Percentiles rank a stretch among this genome's conserved stretches.
These are phyloP conservation scores for Anguilla obscura DNA, from an alignment of 2,797 vertebrate species.

Conservation along the genomic window DNA sequence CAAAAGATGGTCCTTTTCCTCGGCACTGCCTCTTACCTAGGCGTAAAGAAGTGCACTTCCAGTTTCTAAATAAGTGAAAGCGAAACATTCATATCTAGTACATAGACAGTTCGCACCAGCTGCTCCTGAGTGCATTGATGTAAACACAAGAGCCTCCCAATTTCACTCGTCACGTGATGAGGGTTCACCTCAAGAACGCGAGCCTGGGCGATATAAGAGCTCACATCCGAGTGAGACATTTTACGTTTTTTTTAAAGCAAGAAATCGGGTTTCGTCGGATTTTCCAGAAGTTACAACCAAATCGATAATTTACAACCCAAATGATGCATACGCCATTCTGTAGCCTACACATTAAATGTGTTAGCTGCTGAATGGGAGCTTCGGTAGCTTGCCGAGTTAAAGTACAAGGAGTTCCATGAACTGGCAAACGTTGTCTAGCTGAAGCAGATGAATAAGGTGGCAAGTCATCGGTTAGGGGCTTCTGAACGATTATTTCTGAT, in stretches of 20 bases:
- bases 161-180: constrained; percentile 49
- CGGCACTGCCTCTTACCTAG: constrained; percentile 8
- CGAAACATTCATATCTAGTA: constrained; percentile 47
- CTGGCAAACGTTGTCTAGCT: neutral
- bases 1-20: constrained; percentile 10
- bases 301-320: neutral
- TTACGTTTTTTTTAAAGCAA: too few species aligned
- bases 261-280: neutral
- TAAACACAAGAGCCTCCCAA: constrained; percentile 56
- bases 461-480: neutral
- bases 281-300: neutral
- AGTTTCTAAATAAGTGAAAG: constrained; percentile 46
- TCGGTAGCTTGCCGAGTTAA: too few species aligned
- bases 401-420: neutral
- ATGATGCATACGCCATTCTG: neutral
- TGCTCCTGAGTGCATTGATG: constrained; percentile 53
- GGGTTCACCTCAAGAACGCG: constrained; percentile 36
- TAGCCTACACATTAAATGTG: neutral
- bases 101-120: constrained; percentile 40
- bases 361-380: neutral
- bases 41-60: neutral
- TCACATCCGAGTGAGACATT: too few species aligned
- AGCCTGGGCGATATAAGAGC: too few species aligned
- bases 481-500: neutral
- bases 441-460: neutral